Conservation (phyloP, 2,888 invertebrate species). For the Erebia aethiops region DNA sequence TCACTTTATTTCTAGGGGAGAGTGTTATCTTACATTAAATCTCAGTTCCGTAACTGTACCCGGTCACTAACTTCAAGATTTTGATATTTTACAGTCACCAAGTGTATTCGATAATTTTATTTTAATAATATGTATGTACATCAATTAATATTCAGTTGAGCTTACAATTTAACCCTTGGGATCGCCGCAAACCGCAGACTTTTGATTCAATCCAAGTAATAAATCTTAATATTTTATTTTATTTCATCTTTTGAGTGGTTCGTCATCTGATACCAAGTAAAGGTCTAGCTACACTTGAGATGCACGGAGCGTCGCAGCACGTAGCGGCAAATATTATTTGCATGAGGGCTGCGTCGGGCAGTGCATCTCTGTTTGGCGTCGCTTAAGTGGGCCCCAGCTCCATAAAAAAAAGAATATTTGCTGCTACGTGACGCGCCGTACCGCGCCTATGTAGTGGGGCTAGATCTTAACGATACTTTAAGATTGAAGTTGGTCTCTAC, state of each 20-base stretch:
- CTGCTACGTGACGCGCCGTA: too few species aligned
- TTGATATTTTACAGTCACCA: conserved; percentile 36
- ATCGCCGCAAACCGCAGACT: neutral
- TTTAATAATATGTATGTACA: neutral
- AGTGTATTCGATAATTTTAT: neutral
- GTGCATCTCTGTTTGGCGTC: too few species aligned
- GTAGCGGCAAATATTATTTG: too few species aligned
- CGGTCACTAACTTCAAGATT: conserved; percentile 21
- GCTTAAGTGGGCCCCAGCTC: too few species aligned
- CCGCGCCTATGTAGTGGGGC: too few species aligned
- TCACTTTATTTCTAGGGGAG: conserved; percentile 37
- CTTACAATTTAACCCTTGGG: neutral
- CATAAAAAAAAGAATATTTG: too few species aligned
- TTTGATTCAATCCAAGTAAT: neutral
- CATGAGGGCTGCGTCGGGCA: too few species aligned
- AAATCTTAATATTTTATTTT: neutral
- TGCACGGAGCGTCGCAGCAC: too few species aligned
- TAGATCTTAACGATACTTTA: too few species aligned
- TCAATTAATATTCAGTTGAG: conserved; percentile 1
- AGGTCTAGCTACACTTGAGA: too few species aligned
- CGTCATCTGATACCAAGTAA: too few species aligned
- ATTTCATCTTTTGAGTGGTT: neutral
- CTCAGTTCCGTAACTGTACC: conserved; percentile 40
- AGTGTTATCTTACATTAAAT: conserved; percentile 37
- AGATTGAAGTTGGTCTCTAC: too few species aligned